Evolutionary conservation across 2,888 invertebrate genomes (phyloP), one percentile per base, ranked within the genome.

Genomic region (Pteria penguin): DNA sequence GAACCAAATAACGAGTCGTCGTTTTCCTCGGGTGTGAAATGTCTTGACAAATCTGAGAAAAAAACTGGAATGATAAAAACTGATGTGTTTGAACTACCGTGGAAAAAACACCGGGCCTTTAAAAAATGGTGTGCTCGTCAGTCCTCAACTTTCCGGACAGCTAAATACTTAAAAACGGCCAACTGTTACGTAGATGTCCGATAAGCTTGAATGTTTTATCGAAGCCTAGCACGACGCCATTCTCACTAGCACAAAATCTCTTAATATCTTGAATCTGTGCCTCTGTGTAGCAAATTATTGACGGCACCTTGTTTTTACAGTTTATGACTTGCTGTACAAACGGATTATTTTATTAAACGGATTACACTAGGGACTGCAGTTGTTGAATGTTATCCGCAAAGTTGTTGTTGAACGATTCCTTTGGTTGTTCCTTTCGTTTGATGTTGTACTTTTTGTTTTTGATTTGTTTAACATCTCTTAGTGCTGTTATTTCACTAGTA

Each of bases 151-250:
- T 26, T 63, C 4, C 36, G 32, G 14, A 63, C 63, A 1, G 63
- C 63, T 26, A 32, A 32, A n/a, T 63, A 8, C 33, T 63, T 63
- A 33, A 63, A 63, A 4, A 63, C 63, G 2, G 63, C 31, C n/a
- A n/a, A 63, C 63, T 31, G 63, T 63, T 29, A 63, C 63, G 33
- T 63, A 33, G 5, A 33, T 33, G 33, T 63, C 63, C 11, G 63
- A n/a, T 1, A 63, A 26, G n/a, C n/a, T 63, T 63, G 24, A 63
- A 63, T n/a, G 63, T 63, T n/a, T 63, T 63, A 27, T 63, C 63
- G n/a, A 63, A 63, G 1, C 63, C 33, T 4, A 63, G 32, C n/a
- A 63, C 33, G 4, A 33, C 22, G 11, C 63, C 63, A 18, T 24
- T 22, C 8, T 57, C 45, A 11, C 45, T 36, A 11, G 45, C 45